phyloP scores from a whole-genome alignment of 2,113 vertebrate species.

The Barbus barbus region DNA sequence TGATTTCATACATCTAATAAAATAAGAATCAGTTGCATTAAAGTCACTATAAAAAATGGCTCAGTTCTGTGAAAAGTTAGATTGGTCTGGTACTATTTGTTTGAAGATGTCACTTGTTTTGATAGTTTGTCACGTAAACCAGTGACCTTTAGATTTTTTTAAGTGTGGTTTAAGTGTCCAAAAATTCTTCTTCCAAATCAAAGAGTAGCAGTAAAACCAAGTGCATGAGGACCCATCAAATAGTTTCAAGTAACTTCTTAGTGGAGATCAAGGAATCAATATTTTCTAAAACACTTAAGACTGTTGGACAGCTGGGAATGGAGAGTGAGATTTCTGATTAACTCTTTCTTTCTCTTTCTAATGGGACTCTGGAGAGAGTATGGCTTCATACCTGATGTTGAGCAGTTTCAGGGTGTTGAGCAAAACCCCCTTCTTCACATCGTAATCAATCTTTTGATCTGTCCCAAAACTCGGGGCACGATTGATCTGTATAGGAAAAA shows the following conservation, averaged over 20 bases:
- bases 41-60: no score
- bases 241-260: conserved; percentile 37
- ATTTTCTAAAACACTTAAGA: conserved; percentile 43
- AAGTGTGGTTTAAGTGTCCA: background rate
- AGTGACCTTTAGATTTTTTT: background rate
- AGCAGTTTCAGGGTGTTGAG: conserved; percentile 92
- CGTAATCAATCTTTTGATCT: conserved; percentile 98
- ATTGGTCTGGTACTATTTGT: background rate
- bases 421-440: conserved; percentile 94
- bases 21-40: no score
- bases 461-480: conserved; percentile 97
- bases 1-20: no score
- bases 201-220: conserved; percentile 21
- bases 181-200: conserved; percentile 2
- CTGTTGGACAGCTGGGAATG: conserved; percentile 21
- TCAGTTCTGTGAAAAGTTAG: background rate
- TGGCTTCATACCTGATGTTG: conserved; percentile 86
- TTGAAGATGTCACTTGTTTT: background rate
- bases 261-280: conserved; percentile 47
- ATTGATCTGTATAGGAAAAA: conserved; percentile 84
- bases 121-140: background rate
- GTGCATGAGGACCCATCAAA: conserved; percentile 41
- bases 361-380: conserved; percentile 33
- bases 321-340: conserved; percentile 46
- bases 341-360: conserved; percentile 44